phyloP scores from a whole-genome alignment of 2,888 invertebrate species.

The Trachelus stipa region DNA sequence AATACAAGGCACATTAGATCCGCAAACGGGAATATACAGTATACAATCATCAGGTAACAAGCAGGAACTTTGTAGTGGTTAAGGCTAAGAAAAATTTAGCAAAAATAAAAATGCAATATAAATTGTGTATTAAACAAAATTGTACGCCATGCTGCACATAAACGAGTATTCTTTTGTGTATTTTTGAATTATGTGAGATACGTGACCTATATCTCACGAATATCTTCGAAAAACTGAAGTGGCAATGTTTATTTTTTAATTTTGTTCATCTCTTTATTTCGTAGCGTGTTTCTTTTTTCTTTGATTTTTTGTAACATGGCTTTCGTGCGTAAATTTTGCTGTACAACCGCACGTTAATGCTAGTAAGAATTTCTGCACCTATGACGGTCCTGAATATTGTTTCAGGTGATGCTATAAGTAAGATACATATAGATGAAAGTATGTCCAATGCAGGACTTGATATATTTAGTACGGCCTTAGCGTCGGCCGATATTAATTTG shows the following conservation, averaged over 20 bases:
- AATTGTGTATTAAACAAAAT: not conserved
- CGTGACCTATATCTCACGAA: not conserved
- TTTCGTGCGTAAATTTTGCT: not conserved
- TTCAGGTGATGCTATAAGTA: slow-evolving; percentile 38
- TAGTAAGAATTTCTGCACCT: not conserved
- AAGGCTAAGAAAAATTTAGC: not conserved
- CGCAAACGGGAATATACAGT: slow-evolving; percentile 46
- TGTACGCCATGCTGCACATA: not conserved
- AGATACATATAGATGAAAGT: slow-evolving; percentile 40
- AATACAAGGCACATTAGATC: slow-evolving; percentile 41
- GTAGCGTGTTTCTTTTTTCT: not conserved
- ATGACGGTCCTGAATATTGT: not conserved
- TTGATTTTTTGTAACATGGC: not conserved
- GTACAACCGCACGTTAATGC: not conserved
- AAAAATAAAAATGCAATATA: not conserved
- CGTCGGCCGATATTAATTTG: slow-evolving; percentile 69
- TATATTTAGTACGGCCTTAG: slow-evolving; percentile 70
- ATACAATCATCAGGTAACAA: slow-evolving; percentile 20
- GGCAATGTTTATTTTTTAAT: not conserved
- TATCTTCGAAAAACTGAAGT: not conserved
- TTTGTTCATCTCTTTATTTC: not conserved
- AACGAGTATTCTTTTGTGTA: not conserved
- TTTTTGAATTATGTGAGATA: not conserved
- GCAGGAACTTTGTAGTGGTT: not conserved
- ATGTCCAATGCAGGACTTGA: slow-evolving; percentile 65